Evolutionary conservation across 2,888 invertebrate genomes (phyloP), one percentile per base, ranked within the genome.

Genomic region (Phaedon cochleariae): DNA sequence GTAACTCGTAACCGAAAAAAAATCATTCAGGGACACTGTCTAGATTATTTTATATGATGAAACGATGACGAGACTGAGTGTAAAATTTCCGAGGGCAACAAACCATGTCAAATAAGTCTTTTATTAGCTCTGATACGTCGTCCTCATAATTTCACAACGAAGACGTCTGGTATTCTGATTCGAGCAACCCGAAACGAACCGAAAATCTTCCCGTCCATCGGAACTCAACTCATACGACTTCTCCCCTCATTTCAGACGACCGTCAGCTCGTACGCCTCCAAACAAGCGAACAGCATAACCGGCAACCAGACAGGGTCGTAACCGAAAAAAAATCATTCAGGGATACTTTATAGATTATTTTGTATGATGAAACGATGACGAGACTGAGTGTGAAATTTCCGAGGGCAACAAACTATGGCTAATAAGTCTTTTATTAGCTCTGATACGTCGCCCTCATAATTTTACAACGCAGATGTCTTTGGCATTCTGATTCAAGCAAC

Each of bases 1-100:
- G 73, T 70, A 81, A 78, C 67, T 72, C 77, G 41, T 83, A 83
- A 66, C 82, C 79, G 52, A 83, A n/a, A n/a, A n/a, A n/a, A n/a
- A n/a, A n/a, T n/a, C n/a, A n/a, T n/a, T n/a, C n/a, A n/a, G n/a
- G n/a, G n/a, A n/a, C 10, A 6, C 15, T 45, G 17, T 9, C 4
- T 4, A 22, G 12, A 41, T 21, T 15, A 6, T 10, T 7, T 17
- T 21, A 9, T 12, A 71, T 78, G 79, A 79, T 80, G 76, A 77
- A 60, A 71, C 73, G 78, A 80, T 80, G 77, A 79, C 78, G 77
- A 78, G 76, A 77, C 75, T 77, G 77, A 80, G 68, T 57, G 53
- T 26, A 48, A 41, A 53, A 55, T 59, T 6, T 20, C 53, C 57
- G 46, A 63, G 60, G 10, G 46, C 48, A 31, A 49, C 51, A 2